Base-by-base conservation (phyloP, 2,888 invertebrate species). In the Pseudoips prasinana region DNA sequence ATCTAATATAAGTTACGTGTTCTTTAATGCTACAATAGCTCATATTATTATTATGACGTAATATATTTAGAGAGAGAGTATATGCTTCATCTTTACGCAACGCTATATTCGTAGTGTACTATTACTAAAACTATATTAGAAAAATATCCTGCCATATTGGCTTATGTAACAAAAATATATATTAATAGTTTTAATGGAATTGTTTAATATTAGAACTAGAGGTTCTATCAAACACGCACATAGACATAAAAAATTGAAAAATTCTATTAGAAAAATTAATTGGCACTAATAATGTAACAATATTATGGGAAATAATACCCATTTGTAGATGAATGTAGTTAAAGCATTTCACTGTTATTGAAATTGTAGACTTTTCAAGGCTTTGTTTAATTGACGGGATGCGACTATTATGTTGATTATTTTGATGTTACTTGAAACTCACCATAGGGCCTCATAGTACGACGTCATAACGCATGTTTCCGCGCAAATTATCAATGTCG, bases 161-260 rank as follows among this genome's bases (percentile, higher is more conserved):
- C 45, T 33, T 10, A 39, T 49, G 29, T 46, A 41, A 43, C 22
- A 40, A 48, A 31, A 32, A 47, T 14, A 14, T 14, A 14, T 14
- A 14, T 46, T 44, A 18, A 28, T 53, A 43, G 38, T 34, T 30
- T 17, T 40, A 30, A 34, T 39, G 17, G 10, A 46, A 44, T 38
- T 29, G 37, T 51, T 53, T 45, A 30, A 42, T 43, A 55, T 60
- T 55, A 46, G 44, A 55, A 59, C 34, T 39, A 46, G 52, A 45
- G 64, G 73, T 69, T 67, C 69, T 71, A 64, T 46, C 33, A 51
- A 76, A 59, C 73, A 77, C 78, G 76, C 78, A 79, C 75, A 78
- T 35, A 46, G 17, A 11, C 4, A 14, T 29, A 25, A 29, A 29
- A 31, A 22, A 23, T 24, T 8, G 26, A 44, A 27, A 40, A 20